These are phyloP conservation scores for Percina caprodes DNA, from an alignment of 2,113 vertebrate species.

Conservation along the genomic window DNA sequence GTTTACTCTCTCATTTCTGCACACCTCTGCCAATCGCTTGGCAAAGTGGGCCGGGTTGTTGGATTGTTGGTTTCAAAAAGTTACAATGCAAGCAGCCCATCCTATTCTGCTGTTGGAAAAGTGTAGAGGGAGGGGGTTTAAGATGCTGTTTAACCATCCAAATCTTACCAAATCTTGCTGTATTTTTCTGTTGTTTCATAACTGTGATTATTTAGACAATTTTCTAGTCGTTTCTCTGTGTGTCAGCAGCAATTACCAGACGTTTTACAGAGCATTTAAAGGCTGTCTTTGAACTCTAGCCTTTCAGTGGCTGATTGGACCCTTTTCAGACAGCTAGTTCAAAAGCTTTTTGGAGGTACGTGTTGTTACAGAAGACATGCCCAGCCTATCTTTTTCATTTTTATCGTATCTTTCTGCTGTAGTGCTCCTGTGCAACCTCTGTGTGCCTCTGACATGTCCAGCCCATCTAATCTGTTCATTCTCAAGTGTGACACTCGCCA, in stretches of 20 bases:
- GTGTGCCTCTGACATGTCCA: neutral
- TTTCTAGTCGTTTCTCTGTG: neutral
- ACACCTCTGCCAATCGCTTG: neutral
- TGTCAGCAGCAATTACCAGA: neutral
- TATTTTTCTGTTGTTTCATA: neutral
- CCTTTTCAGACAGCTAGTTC: neutral
- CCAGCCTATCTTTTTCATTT: neutral
- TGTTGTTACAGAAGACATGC: neutral
- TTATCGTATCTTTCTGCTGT: neutral
- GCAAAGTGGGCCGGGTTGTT: neutral
- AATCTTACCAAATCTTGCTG: neutral
- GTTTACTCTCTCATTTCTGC: neutral
- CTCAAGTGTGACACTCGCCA: neutral
- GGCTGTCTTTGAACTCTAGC: neutral
- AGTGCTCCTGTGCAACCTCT: neutral
- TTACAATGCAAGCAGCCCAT: neutral
- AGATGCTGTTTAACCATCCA: neutral
- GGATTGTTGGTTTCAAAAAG: neutral
- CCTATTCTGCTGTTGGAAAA: neutral
- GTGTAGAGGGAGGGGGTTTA: neutral
- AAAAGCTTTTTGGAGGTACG: neutral
- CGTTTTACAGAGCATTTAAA: neutral
- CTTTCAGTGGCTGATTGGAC: neutral
- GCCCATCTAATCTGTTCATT: neutral
- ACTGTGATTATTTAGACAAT: neutral